Evolutionary conservation across 2,888 invertebrate genomes (phyloP), one percentile per base, ranked within the genome.

Genomic region (Scaeva pyrastri): DNA sequence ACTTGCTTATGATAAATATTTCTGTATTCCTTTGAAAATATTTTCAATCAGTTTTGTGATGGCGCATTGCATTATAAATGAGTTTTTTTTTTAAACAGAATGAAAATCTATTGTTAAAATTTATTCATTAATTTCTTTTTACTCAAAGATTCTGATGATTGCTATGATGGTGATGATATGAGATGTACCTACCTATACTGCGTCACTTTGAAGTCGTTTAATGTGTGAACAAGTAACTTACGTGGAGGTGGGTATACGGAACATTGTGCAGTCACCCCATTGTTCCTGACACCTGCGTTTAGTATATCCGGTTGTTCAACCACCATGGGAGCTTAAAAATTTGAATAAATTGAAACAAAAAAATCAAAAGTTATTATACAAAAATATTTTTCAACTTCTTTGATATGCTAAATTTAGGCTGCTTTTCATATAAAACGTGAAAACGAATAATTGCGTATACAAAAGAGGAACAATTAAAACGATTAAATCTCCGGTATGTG

Each of bases 201-300:
- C 81, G 77, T 81, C 81, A 70, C 85, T 86, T 86, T 86, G 82
- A 86, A 86, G 82, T 82, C 31, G 75, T 43, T 73, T 74, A 82
- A 77, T 55, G 76, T 70, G 82, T 77, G 81, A 81, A 86, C 73
- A 81, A 85, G 82, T 86, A 82, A 76, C 85, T 82, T 43, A 56
- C 39, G 62, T 52, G 14, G 5, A 48, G 82, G 77, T 81, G 81
- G 70, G 68, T 74, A 72, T 23, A 52, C 39, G 12, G 12, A 74
- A 55, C 50, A 52, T 12, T 48, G 48, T 48, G 48, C 31, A 48
- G 60, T 41, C 66, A 66, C 19, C 58, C 66, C 21, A 19, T 48
- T 39, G 50, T 26, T 16, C 16, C n/a, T 58, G 31, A 26, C 19
- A 21, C 60, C 23, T 52, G 26, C n/a, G 31, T 60, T 64, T 64